A percentile compares a stretch with the other conserved stretches of the same genome.
Conservation (phyloP, 2,113 vertebrate genomes). For the Chionis minor region DNA sequence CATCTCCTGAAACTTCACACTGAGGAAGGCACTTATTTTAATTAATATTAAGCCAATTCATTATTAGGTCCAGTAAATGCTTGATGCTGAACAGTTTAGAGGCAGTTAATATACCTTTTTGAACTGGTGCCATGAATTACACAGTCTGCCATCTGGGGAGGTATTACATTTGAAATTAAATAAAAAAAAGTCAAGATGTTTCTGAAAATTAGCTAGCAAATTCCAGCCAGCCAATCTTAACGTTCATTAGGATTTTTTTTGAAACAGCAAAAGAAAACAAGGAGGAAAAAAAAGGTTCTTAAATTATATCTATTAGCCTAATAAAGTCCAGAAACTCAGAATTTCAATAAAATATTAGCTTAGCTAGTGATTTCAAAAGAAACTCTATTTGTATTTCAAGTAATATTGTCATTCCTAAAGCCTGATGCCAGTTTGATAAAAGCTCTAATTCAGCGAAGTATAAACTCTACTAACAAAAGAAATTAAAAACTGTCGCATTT, state of each 20-base stretch:
- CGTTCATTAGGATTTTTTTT: constrained; percentile 30
- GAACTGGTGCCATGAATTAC: constrained; percentile 78
- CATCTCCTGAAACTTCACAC: constrained; percentile 49
- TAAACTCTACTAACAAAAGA: constrained; percentile 46
- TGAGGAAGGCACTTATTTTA: constrained; percentile 67
- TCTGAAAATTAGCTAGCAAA: constrained; percentile 75
- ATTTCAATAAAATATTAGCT: constrained; percentile 18
- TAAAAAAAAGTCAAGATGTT: constrained; percentile 62
- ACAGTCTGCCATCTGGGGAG: constrained; percentile 75
- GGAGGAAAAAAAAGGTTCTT: neutral
- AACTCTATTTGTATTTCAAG: constrained; percentile 32
- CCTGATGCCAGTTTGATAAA: constrained; percentile 42
- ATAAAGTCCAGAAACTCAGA: constrained; percentile 40
- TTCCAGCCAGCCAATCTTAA: constrained; percentile 63
- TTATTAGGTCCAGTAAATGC: constrained; percentile 56
- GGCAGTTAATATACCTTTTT: constrained; percentile 76
- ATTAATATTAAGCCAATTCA: constrained; percentile 69
- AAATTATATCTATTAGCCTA: constrained; percentile 66
- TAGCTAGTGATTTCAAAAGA: constrained; percentile 17
- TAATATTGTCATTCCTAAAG: constrained; percentile 36
- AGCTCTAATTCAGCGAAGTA: constrained; percentile 25
- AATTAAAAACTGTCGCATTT: constrained; percentile 53
- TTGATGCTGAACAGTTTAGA: constrained; percentile 61
- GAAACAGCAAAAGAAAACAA: constrained; percentile 15
- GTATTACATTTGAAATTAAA: constrained; percentile 73